Conservation (phyloP, 2,113 vertebrate genomes). For the Nyctibius bracteatus region DNA sequence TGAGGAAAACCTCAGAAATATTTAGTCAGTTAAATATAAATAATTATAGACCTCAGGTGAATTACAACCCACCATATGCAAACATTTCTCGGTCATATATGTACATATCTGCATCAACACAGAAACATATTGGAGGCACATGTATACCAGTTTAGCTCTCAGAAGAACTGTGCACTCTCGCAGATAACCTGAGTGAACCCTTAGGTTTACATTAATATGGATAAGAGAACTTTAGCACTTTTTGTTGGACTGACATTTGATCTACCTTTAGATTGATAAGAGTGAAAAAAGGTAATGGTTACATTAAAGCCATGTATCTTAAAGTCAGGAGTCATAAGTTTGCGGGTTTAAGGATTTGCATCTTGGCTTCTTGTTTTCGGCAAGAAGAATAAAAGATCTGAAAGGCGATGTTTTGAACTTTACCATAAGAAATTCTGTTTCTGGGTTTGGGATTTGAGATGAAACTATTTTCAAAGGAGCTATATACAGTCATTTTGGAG, state of each 20-base stretch:
- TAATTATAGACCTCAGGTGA: background rate
- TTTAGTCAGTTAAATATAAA: background rate
- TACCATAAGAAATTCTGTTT: background rate
- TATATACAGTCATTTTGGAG: background rate
- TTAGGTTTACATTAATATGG: background rate
- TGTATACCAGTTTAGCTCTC: background rate
- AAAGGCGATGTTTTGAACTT: slow-evolving; percentile 7
- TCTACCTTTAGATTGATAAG: background rate
- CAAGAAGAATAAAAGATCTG: background rate
- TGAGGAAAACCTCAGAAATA: background rate
- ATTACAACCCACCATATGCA: background rate
- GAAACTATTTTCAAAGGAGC: background rate
- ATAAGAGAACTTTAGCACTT: background rate
- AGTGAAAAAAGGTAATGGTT: background rate
- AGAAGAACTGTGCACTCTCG: background rate
- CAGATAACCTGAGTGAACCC: background rate
- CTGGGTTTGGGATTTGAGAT: background rate
- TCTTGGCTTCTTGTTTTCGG: background rate
- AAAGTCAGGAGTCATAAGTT: background rate
- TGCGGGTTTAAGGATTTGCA: background rate
- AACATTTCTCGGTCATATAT: background rate
- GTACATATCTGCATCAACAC: background rate
- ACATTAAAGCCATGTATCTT: background rate
- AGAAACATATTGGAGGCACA: background rate
- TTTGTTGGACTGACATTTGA: background rate